A percentile compares a stretch with the other conserved stretches of the same genome.
phyloP scores from a whole-genome alignment of 2,888 invertebrate genomes.

The Monoplex corrugatus region DNA sequence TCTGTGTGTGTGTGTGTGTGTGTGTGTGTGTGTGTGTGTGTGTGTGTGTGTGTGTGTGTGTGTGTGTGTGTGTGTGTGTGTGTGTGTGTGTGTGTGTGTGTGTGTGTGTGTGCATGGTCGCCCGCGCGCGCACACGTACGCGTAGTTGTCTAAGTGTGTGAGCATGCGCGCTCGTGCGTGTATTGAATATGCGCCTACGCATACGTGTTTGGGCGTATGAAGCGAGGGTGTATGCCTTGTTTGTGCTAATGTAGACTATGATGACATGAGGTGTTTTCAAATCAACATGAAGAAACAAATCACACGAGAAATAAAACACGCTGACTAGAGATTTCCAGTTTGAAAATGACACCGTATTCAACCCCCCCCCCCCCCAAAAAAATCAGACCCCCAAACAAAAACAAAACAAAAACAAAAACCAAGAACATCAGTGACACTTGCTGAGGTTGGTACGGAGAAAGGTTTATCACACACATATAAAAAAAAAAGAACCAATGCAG shows the following conservation, averaged over 20 bases:
- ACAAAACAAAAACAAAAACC: neutral
- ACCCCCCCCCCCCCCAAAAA: no score
- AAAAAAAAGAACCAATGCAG: neutral
- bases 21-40: no score
- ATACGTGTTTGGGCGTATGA: neutral
- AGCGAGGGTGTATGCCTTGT: neutral
- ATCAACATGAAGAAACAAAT: neutral
- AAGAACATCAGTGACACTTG: no score
- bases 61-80: neutral
- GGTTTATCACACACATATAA: neutral
- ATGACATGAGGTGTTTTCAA: slow-evolving; percentile 15
- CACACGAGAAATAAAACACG: neutral
- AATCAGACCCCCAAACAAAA: neutral
- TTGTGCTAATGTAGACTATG: neutral
- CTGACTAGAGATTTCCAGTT: neutral
- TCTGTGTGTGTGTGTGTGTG: no score
- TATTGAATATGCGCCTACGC: neutral
- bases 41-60: no score
- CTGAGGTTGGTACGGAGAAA: neutral
- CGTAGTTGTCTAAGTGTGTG: neutral
- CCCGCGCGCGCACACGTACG: neutral
- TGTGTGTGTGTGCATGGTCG: neutral
- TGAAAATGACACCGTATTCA: no score
- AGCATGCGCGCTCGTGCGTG: neutral
- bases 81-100: neutral